Evolutionary conservation across 2,113 vertebrate species (phyloP), one percentile per base, ranked within the genome.

Genomic region (Pongo pygmaeus): DNA sequence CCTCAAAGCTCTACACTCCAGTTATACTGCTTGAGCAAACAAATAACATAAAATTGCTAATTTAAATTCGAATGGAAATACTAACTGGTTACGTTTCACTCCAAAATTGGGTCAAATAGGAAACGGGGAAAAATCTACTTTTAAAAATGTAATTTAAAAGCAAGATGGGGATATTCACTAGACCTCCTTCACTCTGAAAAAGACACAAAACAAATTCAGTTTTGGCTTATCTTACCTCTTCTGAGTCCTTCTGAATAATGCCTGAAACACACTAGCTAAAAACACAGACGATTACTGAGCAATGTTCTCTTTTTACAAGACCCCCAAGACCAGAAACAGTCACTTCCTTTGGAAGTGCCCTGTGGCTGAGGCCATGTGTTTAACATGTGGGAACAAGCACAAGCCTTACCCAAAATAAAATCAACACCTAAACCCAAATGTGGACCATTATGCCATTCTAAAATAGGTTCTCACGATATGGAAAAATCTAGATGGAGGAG

Each of bases 351-450:
- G 20, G 32, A 91, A 90, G 38, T 43, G 80, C 84, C 84, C 88
- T 35, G 17, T 81, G 89, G 92, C 85, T 64, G 74, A 93, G n/a
- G 75, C 96, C 96, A 97, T 94, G 97, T 96, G 97, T 96, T 55
- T 80, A 80, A 84, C 97, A 97, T 97, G 97, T 97, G 97, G 93
- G 96, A 84, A 57, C 74, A 46, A 48, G 92, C 70, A 40, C 30
- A 50, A 48, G 16, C 48, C 64, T 94, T 30, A 88, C 20, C 94
- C 86, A 32, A 48, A 80, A 93, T 75, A 83, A 94, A 96, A 87
- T 55, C 96, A 86, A 92, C 74, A 88, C 23, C 83, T 69, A 40
- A 86, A 87, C 17, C 59, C 89, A 79, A 93, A 74, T 52, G 59
- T 10, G 48, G 85, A 55, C 52, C 38, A 90, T 27, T 35, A 43